Conservation (phyloP, 1,140 invertebrate genomes). For the Monomorium pharaonis region DNA sequence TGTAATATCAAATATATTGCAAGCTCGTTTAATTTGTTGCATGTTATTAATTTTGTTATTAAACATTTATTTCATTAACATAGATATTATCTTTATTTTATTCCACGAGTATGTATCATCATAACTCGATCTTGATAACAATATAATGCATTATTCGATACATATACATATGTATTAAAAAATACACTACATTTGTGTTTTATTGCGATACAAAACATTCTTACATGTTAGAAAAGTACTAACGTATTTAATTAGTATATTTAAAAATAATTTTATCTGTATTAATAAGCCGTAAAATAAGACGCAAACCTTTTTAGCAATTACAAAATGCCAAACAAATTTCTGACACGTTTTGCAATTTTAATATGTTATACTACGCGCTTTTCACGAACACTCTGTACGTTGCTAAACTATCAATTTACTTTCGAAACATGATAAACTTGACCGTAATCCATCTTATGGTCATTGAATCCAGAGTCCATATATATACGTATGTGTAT, state of each 20-base stretch:
- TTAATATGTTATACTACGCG: background rate
- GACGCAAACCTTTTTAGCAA: background rate
- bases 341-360: background rate
- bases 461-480: background rate
- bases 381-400: conserved; percentile 10
- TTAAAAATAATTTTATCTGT: background rate
- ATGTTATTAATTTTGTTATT: background rate
- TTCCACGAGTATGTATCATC: background rate
- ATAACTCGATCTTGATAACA: background rate
- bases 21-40: background rate
- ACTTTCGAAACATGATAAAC: conserved; percentile 8
- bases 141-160: conserved; percentile 1
- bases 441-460: conserved; percentile 34
- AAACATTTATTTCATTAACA: background rate
- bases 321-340: background rate
- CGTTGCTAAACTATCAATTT: conserved; percentile 31
- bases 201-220: background rate
- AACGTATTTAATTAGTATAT: background rate
- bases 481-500: background rate
- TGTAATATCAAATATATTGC: background rate
- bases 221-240: background rate
- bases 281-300: background rate
- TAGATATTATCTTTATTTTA: conserved; percentile 16
- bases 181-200: background rate
- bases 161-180: background rate